Conservation (phyloP, 2,797 vertebrate genomes). For the Acrossocheilus fasciatus region DNA sequence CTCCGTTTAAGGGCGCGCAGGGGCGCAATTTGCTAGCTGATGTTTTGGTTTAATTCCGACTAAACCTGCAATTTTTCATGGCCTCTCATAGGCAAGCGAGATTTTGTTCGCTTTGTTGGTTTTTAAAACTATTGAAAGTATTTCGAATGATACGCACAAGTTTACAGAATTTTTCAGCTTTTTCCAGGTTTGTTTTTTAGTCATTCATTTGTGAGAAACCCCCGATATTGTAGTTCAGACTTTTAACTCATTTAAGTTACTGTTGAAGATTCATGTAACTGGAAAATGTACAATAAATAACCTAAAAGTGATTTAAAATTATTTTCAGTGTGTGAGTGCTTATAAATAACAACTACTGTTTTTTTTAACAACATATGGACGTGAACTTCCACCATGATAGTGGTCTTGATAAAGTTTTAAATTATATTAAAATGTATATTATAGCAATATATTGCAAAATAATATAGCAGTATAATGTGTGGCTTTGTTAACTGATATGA, state of each 20-base stretch:
- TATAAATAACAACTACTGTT: background rate
- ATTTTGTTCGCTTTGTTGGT: background rate
- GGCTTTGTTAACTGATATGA: background rate
- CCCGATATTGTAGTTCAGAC: background rate
- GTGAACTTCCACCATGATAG: background rate
- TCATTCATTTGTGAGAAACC: slow-evolving; percentile 3
- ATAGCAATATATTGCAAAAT: background rate
- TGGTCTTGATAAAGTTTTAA: background rate
- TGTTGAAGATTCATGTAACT: background rate
- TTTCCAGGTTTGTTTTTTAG: background rate
- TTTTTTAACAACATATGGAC: background rate
- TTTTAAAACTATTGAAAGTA: background rate
- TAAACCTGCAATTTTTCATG: slow-evolving; percentile 34
- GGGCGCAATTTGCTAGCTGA: slow-evolving; percentile 41
- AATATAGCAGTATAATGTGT: background rate
- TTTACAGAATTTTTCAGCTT: background rate
- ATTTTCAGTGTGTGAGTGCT: background rate
- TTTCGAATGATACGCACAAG: background rate
- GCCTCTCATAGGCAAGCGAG: background rate
- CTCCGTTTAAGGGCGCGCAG: slow-evolving; percentile 23
- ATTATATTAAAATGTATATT: background rate
- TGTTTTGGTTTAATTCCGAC: slow-evolving; percentile 35
- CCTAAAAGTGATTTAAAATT: background rate
- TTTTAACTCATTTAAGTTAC: background rate
- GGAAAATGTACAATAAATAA: background rate